These are phyloP conservation scores for Bos javanicus DNA, from an alignment of 2,113 vertebrate species.

Conservation along the genomic window DNA sequence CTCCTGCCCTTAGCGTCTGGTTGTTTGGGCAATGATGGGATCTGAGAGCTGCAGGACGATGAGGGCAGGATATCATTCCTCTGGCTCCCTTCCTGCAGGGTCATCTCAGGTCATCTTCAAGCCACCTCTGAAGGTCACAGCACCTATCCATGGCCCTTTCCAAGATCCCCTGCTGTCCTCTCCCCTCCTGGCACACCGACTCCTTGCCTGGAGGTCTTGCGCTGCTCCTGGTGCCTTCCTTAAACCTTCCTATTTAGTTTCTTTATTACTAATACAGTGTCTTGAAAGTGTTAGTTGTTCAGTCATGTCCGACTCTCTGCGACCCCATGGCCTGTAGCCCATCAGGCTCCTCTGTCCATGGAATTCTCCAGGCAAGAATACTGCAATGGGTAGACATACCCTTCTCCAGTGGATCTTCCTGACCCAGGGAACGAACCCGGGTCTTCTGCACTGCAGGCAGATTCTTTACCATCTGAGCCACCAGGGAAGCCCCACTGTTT, in stretches of 20 bases:
- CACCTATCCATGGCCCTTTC: not conserved
- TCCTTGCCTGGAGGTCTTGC: not conserved
- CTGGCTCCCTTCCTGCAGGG: not conserved
- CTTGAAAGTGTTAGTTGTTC: not conserved
- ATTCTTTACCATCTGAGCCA: not conserved
- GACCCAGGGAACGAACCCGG: accelerated
- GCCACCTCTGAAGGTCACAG: not conserved
- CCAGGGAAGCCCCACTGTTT: not conserved
- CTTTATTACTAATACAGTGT: not conserved
- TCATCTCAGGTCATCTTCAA: not conserved
- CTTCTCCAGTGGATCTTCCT: not conserved
- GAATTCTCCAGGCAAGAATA: not conserved
- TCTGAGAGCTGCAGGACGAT: accelerated
- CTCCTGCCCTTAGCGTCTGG: not conserved
- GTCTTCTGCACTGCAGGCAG: not conserved
- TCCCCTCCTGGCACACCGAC: too few relatives aligned
- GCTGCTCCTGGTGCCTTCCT: not conserved
- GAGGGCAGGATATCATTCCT: not conserved
- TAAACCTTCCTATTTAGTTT: not conserved
- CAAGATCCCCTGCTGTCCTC: not conserved
- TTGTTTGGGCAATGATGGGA: not conserved
- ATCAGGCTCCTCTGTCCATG: not conserved
- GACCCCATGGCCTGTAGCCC: not conserved
- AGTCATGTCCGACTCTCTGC: not conserved
- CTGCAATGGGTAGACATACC: not conserved